phyloP scores from a whole-genome alignment of 2,113 vertebrate genomes.

The Cichladusa arquata region DNA sequence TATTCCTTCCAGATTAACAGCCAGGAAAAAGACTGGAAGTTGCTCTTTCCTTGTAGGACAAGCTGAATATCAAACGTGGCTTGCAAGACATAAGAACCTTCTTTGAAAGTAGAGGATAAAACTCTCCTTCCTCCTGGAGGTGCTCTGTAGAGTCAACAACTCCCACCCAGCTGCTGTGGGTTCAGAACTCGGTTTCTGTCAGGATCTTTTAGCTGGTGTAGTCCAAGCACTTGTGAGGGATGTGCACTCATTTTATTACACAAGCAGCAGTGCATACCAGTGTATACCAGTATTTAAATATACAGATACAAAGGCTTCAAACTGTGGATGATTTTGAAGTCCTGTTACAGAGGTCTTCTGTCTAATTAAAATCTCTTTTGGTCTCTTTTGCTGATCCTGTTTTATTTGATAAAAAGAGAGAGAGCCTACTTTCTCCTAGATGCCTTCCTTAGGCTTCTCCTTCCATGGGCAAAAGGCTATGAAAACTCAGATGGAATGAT shows the following conservation, averaged over 20 bases:
- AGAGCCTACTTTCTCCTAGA: background rate
- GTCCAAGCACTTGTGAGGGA: background rate
- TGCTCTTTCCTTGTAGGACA: background rate
- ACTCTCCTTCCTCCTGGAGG: background rate
- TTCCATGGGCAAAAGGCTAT: background rate
- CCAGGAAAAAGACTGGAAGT: background rate
- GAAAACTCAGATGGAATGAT: background rate
- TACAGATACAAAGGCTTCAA: background rate
- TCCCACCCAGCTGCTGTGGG: rapidly evolving
- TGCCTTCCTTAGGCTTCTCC: background rate
- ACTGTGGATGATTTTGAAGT: background rate
- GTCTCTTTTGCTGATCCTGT: background rate
- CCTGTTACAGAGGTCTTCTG: background rate
- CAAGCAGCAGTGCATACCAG: too few relatives aligned
- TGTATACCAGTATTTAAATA: background rate
- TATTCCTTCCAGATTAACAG: background rate
- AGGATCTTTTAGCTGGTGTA: background rate
- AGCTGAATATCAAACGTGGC: background rate
- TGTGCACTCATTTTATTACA: background rate
- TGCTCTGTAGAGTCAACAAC: background rate
- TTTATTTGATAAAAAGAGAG: background rate
- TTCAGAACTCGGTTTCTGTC: background rate
- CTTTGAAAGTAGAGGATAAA: background rate
- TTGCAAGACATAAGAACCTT: background rate
- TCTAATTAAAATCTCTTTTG: background rate